A percentile compares a stretch with the other conserved stretches of the same genome.
Conservation (phyloP, 1,140 invertebrate species). For the Bombus superbus region DNA sequence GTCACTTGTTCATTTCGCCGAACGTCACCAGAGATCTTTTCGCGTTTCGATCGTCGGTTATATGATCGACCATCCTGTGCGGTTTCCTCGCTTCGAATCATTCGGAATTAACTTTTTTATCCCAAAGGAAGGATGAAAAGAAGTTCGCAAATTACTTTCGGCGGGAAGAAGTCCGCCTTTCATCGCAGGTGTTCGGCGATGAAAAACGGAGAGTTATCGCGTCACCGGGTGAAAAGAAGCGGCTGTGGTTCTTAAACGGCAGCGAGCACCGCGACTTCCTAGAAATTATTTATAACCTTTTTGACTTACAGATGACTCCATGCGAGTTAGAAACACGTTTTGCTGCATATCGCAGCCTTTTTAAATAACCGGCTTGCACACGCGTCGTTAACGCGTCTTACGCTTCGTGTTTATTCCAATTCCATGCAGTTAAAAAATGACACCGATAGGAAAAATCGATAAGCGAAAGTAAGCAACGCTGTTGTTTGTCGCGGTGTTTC, state of each 20-base stretch:
- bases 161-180: neutral
- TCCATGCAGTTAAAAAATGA: no score
- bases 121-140: neutral
- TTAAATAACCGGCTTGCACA: no score
- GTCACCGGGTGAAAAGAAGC: neutral
- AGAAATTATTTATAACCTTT: neutral
- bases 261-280: neutral
- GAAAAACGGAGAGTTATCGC: slow-evolving; percentile 6
- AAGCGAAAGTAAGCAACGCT: neutral
- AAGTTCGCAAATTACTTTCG: slow-evolving; percentile 12
- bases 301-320: no score
- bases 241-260: neutral
- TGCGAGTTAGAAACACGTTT: neutral
- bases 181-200: slow-evolving; percentile 3
- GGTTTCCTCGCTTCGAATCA: neutral
- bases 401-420: no score
- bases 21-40: neutral
- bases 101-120: neutral
- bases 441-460: neutral
- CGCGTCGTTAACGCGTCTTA: no score
- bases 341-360: neutral
- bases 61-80: neutral
- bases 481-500: slow-evolving; percentile 2
- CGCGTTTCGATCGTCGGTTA: neutral
- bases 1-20: neutral